A percentile compares a stretch with the other conserved stretches of the same genome.
phyloP scores from a whole-genome alignment of 2,888 invertebrate species.

The Dascillus cervinus region DNA sequence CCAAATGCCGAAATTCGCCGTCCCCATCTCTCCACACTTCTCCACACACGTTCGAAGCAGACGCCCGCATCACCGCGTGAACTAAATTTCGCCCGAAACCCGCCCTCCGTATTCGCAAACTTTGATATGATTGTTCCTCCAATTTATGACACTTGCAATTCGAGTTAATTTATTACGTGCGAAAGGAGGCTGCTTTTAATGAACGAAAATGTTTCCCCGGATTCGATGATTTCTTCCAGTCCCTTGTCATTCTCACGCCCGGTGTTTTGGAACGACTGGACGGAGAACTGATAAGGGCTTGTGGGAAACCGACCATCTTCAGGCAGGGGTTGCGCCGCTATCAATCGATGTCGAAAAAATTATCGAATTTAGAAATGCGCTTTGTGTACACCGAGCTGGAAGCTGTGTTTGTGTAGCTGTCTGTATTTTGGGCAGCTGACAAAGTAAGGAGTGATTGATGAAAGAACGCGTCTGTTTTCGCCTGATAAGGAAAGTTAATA shows the following conservation, averaged over 20 bases:
- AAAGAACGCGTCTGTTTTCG: constrained; percentile 30
- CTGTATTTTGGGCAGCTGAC: constrained; percentile 24
- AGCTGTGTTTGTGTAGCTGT: constrained; percentile 26
- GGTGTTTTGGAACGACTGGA: constrained; percentile 83
- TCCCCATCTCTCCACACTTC: too few species aligned
- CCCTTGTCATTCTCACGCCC: constrained; percentile 97
- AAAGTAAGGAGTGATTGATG: constrained; percentile 31
- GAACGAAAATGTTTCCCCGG: not conserved
- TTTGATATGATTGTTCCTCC: constrained; percentile 8
- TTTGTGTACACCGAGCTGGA: constrained; percentile 1
- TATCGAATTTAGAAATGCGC: constrained; percentile 5
- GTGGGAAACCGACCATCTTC: constrained; percentile 55
- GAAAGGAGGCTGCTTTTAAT: constrained; percentile 1
- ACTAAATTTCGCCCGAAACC: constrained; percentile 3
- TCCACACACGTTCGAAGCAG: too few species aligned
- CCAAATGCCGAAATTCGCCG: constrained; percentile 9
- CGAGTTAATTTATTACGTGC: constrained; percentile 9
- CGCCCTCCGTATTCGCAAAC: constrained; percentile 1
- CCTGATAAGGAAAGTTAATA: constrained; percentile 29
- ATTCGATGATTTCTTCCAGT: constrained; percentile 40
- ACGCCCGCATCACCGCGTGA: constrained; percentile 6
- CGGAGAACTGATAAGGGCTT: constrained; percentile 99
- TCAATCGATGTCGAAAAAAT: constrained; percentile 6
- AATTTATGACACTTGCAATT: constrained; percentile 9
- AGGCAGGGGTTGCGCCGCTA: constrained; percentile 10